Evolutionary conservation across 2,113 vertebrate genomes (phyloP), one percentile per base, ranked within the genome.

Genomic region (Epinephelus lanceolatus): DNA sequence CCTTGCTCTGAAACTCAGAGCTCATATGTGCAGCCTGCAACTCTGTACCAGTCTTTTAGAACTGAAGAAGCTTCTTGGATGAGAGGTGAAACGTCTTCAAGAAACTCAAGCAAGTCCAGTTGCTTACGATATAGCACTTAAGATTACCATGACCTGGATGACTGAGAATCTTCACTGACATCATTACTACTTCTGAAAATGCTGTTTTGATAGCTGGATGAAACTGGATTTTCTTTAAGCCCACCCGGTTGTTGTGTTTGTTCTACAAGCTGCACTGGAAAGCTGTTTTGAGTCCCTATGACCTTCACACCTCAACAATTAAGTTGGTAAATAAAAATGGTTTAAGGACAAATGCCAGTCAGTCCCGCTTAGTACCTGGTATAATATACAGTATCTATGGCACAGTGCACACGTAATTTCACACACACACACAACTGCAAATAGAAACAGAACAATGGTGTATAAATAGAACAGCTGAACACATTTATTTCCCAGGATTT

Each of bases 401-500:
- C 21, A 25, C 27, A 53, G 7, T 45, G 19, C 47, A 45, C n/a
- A 30, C n/a, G 23, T 25, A 2, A 11, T 21, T 63, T 59, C 42
- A 2, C 42, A 11, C 42, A 11, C 42, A 42, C 40, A 42, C 40
- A 42, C 40, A 42, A 42, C 40, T 42, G 10, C 13, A 57, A 8
- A 74, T 10, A 57, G 6, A 79, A 68, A 66, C 19, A 57, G 15
- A 10, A 57, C 1, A 21, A 61, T 53, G 10, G 3, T 3, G 59
- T 47, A 15, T 18, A 80, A 76, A 68, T 27, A 71, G 8, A 80
- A 86, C 56, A 76, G 12, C 45, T 83, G 21, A 83, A 89, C n/a
- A 81, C 6, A 3, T 90, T 93, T 93, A 93, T 93, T 93, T 90
- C 86, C 82, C 78, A 88, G 23, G 17, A 69, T 77, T 92, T 94